Evolutionary conservation across 30 jellyfish, hydroid and myxozoan species (phyloP).

Genomic region (Aurelia sp.): DNA sequence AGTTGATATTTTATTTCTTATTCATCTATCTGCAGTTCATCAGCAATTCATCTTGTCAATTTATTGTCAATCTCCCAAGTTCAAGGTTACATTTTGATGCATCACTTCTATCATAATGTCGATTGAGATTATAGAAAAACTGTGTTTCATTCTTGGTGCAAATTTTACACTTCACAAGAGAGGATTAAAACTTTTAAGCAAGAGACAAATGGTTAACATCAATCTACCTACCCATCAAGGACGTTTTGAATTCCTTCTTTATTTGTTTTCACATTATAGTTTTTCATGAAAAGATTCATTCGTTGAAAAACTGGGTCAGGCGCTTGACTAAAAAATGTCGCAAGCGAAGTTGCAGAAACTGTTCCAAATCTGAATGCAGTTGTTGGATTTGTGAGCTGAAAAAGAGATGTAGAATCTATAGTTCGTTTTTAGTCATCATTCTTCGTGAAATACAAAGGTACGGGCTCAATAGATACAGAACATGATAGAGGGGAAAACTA

Average conservation of each 20-base stretch:
- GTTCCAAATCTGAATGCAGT: conserved; percentile 77
- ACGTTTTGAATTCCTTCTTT: conserved; percentile 70
- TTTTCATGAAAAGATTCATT: conserved; percentile 76
- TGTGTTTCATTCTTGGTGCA: no score
- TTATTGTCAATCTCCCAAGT: no score
- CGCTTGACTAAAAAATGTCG: conserved; percentile 57
- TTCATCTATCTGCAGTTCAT: not conserved
- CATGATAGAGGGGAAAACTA: no score
- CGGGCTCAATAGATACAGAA: no score
- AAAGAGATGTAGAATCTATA: not conserved
- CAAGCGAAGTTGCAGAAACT: conserved; percentile 54
- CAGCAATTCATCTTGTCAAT: no score
- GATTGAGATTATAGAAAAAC: no score
- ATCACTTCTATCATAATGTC: not conserved
- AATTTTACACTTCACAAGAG: no score
- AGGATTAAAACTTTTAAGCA: no score
- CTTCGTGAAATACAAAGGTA: not conserved
- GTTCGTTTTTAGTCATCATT: not conserved
- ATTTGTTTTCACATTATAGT: conserved; percentile 59
- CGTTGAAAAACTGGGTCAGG: conserved; percentile 54
- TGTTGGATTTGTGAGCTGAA: conserved; percentile 88
- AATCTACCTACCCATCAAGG: conserved; percentile 75
- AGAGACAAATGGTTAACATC: not conserved
- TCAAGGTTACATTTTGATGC: no score
- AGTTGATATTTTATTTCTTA: no score